A percentile compares a stretch with the other conserved stretches of the same genome.
phyloP scores from a whole-genome alignment of 2,113 vertebrate species.

The Elephas maximus region DNA sequence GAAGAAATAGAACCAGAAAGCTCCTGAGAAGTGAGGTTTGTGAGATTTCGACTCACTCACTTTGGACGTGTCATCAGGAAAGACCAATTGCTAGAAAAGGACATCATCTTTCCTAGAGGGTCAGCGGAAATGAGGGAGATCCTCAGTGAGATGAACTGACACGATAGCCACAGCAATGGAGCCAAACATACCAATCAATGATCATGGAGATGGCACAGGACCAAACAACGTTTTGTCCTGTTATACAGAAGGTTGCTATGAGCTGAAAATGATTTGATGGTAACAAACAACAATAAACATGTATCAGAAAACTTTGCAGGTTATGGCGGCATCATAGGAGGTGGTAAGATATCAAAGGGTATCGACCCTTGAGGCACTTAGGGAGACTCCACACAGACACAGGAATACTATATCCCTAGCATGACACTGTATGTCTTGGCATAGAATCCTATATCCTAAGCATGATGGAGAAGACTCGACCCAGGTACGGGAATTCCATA shows the following conservation, averaged over 20 bases:
- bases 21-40: no score
- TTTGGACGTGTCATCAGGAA: background rate
- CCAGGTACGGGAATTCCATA: background rate
- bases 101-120: background rate
- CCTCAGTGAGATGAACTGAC: background rate
- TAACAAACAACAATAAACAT: background rate
- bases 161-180: background rate
- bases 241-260: background rate
- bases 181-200: background rate
- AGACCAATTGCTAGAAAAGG: background rate
- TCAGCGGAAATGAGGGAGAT: background rate
- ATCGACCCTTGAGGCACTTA: no score
- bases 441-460: background rate
- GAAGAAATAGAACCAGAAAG: no score
- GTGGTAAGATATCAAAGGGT: background rate
- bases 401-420: background rate
- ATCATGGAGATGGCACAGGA: background rate
- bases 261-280: background rate
- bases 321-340: background rate
- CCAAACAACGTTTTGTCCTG: background rate
- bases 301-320: background rate
- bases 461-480: background rate
- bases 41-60: no score
- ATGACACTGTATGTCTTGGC: background rate
- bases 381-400: background rate